A percentile compares a stretch with the other conserved stretches of the same genome.
Evolutionary conservation across 2,888 invertebrate genomes (phyloP).

Genomic region (Phyto melanocephala): DNA sequence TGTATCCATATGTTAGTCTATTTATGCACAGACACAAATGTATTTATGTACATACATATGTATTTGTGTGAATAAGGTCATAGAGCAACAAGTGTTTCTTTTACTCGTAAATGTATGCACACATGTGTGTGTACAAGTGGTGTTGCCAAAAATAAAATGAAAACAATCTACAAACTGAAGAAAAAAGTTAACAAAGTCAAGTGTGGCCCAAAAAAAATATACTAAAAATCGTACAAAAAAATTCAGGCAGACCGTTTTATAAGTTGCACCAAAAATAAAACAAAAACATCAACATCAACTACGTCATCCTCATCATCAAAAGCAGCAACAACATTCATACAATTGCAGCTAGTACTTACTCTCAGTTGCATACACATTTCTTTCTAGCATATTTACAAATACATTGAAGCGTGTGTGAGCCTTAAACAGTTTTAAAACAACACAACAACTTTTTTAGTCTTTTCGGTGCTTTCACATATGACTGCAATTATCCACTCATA

Average conservation of each 20-base stretch:
- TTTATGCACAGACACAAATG: no score
- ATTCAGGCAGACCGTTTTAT: constrained; percentile 39
- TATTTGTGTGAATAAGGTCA: background rate
- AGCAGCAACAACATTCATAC: constrained; percentile 18
- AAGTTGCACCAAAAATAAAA: constrained; percentile 57
- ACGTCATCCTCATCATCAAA: constrained; percentile 6
- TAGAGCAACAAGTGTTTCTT: constrained; percentile 55
- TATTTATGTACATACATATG: background rate
- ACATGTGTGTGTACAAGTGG: constrained; percentile 4
- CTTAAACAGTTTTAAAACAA: constrained; percentile 19
- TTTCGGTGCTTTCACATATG: constrained; percentile 3
- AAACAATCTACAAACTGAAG: constrained; percentile 35
- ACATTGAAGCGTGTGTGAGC: background rate
- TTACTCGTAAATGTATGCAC: background rate
- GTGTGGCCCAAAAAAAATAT: constrained; percentile 46
- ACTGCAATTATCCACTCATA: constrained; percentile 28
- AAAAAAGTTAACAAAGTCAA: constrained; percentile 64
- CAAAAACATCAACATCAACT: constrained; percentile 25
- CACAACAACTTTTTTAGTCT: constrained; percentile 2
- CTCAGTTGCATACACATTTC: background rate
- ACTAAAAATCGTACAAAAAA: constrained; percentile 15
- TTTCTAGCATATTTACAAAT: background rate
- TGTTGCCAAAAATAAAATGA: constrained; percentile 61
- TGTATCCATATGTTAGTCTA: no score
- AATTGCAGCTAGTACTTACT: background rate